Evolutionary conservation across 2,888 invertebrate genomes (phyloP).

Genomic region (Drosophila fulvimacula): DNA sequence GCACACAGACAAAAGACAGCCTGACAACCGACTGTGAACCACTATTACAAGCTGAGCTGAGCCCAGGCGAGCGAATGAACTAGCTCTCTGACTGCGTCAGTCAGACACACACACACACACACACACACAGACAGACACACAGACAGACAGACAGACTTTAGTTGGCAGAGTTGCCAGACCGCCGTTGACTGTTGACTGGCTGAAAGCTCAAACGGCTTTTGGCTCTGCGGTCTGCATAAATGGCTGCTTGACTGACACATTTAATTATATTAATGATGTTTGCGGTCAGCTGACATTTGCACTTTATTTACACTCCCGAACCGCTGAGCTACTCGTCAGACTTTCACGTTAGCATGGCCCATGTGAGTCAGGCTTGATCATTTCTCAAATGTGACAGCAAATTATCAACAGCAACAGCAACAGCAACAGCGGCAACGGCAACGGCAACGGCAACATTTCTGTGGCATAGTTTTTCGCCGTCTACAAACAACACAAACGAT

Average conservation of each 20-base stretch:
- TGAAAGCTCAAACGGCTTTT: constrained; percentile 35
- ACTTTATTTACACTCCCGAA: constrained; percentile 63
- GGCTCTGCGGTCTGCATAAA: constrained; percentile 71
- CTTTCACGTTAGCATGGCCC: constrained; percentile 55
- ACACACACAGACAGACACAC: constrained; percentile 59
- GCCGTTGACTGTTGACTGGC: constrained; percentile 24
- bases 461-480: constrained; percentile 39
- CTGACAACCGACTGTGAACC: constrained; percentile 25
- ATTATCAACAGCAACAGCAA: constrained; percentile 71
- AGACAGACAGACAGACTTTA: constrained; percentile 62
- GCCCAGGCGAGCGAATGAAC: constrained; percentile 5
- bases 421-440: constrained; percentile 74
- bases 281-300: constrained; percentile 83
- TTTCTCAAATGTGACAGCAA: constrained; percentile 81
- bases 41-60: constrained; percentile 20
- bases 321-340: constrained; percentile 29
- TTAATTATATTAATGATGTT: constrained; percentile 82
- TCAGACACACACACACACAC: constrained; percentile 61
- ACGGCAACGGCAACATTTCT: constrained; percentile 69
- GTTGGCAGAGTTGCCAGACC: constrained; percentile 56
- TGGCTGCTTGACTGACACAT: constrained; percentile 81
- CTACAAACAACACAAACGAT: constrained; percentile 66
- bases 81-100: constrained; percentile 47
- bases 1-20: constrained; percentile 40
- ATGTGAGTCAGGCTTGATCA: constrained; percentile 56